Percentiles rank a stretch among this genome's conserved stretches.
Evolutionary conservation across 2,888 invertebrate species (phyloP).

Genomic region (Mechanitis messenoides): DNA sequence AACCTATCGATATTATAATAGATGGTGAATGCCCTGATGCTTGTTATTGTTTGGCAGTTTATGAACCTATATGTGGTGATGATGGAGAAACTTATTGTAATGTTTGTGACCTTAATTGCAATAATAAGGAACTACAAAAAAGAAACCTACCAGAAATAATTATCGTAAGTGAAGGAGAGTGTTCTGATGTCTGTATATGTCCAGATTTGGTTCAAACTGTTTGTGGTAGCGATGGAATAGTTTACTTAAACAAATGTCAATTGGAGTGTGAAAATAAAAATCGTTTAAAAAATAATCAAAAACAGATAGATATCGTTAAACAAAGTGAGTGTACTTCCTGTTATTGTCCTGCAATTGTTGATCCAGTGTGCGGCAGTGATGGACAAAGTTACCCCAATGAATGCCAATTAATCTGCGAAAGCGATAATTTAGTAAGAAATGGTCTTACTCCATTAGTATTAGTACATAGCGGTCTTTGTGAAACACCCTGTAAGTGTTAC

Average conservation of each 20-base stretch:
- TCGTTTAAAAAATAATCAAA: conserved; percentile 10
- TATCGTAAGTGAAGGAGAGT: conserved; percentile 9
- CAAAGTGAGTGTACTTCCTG: conserved; percentile 21
- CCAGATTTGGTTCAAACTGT: conserved; percentile 17
- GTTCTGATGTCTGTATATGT: neutral
- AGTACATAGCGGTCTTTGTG: conserved; percentile 15
- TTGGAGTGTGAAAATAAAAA: conserved; percentile 29
- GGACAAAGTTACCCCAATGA: conserved; percentile 28
- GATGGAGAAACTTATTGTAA: conserved; percentile 4
- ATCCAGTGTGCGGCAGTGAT: conserved; percentile 30
- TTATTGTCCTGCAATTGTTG: conserved; percentile 18
- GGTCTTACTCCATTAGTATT: conserved; percentile 18
- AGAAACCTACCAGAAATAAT: too few relatives aligned
- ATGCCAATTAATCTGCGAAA: conserved; percentile 26
- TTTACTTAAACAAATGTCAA: conserved; percentile 21
- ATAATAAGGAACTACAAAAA: too few relatives aligned
- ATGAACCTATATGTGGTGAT: conserved; percentile 20
- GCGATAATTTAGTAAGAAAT: conserved; percentile 13
- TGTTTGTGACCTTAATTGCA: too few relatives aligned
- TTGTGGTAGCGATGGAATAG: conserved; percentile 34
- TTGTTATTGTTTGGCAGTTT: conserved; percentile 21
- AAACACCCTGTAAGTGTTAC: conserved; percentile 23
- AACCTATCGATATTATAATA: neutral
- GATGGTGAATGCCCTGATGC: conserved; percentile 12
- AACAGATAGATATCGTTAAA: conserved; percentile 13